A percentile compares a stretch with the other conserved stretches of the same genome.
phyloP scores from a whole-genome alignment of 2,888 invertebrate genomes.

The Limnephilus rhombicus region DNA sequence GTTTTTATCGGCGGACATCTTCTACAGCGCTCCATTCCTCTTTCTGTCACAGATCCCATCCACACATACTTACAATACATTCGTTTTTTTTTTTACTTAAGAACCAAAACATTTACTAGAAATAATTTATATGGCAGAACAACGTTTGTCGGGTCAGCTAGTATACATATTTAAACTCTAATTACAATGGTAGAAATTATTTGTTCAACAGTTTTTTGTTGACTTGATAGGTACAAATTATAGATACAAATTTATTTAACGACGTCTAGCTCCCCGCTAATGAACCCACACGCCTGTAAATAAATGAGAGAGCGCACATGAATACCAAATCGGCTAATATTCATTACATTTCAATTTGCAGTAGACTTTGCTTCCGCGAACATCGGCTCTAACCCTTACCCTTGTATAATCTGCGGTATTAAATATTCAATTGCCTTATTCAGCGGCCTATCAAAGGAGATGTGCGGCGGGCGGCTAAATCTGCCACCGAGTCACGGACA shows the following conservation, averaged over 20 bases:
- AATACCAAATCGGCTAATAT: constrained; percentile 35
- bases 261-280: neutral
- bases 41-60: too few species aligned
- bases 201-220: too few species aligned
- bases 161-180: too few species aligned
- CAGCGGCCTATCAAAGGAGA: constrained; percentile 26
- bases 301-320: constrained; percentile 18
- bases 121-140: too few species aligned
- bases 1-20: too few species aligned
- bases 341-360: constrained; percentile 41
- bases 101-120: too few species aligned
- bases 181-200: too few species aligned
- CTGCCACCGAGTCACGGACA: neutral
- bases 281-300: constrained; percentile 26
- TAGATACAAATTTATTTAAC: neutral
- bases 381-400: constrained; percentile 26
- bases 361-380: constrained; percentile 35
- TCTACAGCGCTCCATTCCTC: too few species aligned
- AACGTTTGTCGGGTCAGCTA: too few species aligned
- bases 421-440: constrained; percentile 46
- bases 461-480: neutral
- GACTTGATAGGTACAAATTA: neutral
- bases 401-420: constrained; percentile 20
- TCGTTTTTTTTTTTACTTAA: too few species aligned
- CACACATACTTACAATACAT: too few species aligned